Percentiles rank a stretch among this genome's conserved stretches.
phyloP scores from a whole-genome alignment of 2,797 vertebrate species.

The Enoplosus armatus region DNA sequence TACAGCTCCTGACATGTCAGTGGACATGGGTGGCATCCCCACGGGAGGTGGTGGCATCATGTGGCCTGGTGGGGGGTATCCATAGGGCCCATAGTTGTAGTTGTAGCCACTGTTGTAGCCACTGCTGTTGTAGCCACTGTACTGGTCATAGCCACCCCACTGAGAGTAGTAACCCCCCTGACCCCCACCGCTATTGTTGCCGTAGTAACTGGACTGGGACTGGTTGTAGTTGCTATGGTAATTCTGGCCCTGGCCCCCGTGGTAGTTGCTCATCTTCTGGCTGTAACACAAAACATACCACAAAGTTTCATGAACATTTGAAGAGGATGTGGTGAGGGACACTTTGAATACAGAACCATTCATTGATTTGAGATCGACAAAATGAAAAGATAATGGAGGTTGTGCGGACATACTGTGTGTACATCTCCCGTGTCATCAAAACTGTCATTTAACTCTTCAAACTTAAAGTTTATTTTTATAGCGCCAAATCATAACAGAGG shows the following conservation, averaged over 20 bases:
- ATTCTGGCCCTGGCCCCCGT: constrained; percentile 82
- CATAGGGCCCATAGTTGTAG: constrained; percentile 86
- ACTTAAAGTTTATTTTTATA: too few species aligned
- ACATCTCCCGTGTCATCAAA: not conserved
- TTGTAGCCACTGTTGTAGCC: constrained; percentile 82
- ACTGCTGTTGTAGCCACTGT: constrained; percentile 80
- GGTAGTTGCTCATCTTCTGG: constrained; percentile 88
- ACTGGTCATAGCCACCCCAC: constrained; percentile 92
- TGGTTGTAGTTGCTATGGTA: constrained; percentile 86
- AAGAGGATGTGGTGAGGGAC: not conserved
- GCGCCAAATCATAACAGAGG: too few species aligned
- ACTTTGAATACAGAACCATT: not conserved
- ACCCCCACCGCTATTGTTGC: constrained; percentile 54
- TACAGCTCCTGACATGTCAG: constrained; percentile 82
- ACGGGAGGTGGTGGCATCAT: constrained; percentile 86
- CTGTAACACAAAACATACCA: constrained; percentile 64
- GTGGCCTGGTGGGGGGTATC: constrained; percentile 86
- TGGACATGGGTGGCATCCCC: constrained; percentile 82
- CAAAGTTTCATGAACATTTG: not conserved
- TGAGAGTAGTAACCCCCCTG: constrained; percentile 85
- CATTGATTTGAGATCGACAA: not conserved
- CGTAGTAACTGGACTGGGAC: constrained; percentile 79
- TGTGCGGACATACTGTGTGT: too few species aligned
- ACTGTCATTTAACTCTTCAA: too few species aligned
- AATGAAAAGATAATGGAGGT: not conserved